A percentile compares a stretch with the other conserved stretches of the same genome.
These are phyloP conservation scores for Nannospalax galili DNA, from an alignment of 2,113 vertebrate genomes.

Conservation along the genomic window DNA sequence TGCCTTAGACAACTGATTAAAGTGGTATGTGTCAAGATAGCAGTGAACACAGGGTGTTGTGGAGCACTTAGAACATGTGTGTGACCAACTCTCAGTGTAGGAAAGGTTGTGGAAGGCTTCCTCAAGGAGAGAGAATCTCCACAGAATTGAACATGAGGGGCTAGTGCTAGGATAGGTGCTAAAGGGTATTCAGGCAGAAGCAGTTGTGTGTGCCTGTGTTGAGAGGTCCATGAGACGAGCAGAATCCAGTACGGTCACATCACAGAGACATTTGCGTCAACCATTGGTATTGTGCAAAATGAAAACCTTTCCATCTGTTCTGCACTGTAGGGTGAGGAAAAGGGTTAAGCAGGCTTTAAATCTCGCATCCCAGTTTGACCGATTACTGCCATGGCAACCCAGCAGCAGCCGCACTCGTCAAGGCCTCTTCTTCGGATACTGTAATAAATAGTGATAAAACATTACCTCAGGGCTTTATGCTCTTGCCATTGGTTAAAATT, in stretches of 20 bases:
- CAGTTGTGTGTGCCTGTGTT: background rate
- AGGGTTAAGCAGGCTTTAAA: slow-evolving; percentile 61
- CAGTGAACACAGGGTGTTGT: background rate
- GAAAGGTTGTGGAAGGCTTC: background rate
- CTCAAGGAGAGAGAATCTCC: background rate
- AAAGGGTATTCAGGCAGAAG: background rate
- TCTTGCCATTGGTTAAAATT: slow-evolving; percentile 67
- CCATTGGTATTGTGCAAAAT: background rate
- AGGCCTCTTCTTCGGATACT: slow-evolving; percentile 56
- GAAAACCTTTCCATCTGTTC: background rate
- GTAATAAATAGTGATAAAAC: slow-evolving; percentile 69
- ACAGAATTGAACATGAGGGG: background rate
- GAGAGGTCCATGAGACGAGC: background rate
- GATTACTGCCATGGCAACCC: slow-evolving; percentile 75
- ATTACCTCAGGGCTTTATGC: slow-evolving; percentile 61
- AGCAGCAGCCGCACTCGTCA: slow-evolving; percentile 63
- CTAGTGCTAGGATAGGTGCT: background rate
- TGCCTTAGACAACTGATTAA: background rate
- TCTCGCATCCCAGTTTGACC: slow-evolving; percentile 40
- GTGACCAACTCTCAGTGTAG: too few species aligned
- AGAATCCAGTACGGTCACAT: background rate
- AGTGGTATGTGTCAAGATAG: background rate
- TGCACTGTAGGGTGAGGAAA: slow-evolving; percentile 11
- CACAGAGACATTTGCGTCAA: background rate
- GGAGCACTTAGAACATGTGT: background rate